Conservation (phyloP, 2,888 invertebrate species). For the Gortyna flavago region DNA sequence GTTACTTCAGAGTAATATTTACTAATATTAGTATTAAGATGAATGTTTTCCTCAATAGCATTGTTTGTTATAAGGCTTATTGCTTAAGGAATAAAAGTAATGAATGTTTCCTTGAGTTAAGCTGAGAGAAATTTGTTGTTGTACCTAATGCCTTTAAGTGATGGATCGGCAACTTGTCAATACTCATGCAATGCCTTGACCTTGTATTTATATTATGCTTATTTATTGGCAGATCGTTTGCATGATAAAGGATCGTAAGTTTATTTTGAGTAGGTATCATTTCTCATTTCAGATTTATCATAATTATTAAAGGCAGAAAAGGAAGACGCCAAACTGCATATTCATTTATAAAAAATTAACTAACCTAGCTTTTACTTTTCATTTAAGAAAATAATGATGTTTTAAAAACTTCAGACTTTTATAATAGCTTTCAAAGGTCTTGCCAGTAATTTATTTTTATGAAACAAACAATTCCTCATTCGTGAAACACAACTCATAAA, state of each 20-base stretch:
- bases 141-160: conserved; percentile 36
- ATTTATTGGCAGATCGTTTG: conserved; percentile 43
- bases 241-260: conserved; percentile 45
- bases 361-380: neutral
- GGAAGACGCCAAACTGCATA: neutral
- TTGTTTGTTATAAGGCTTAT: conserved; percentile 25
- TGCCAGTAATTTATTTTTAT: neutral
- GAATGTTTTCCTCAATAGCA: conserved; percentile 35
- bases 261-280: conserved; percentile 30
- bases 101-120: conserved; percentile 20
- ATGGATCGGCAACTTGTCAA: conserved; percentile 40
- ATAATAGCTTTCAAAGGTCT: neutral
- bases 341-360: neutral
- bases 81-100: conserved; percentile 16
- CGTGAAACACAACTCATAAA: neutral
- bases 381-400: neutral
- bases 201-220: conserved; percentile 43
- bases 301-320: conserved; percentile 13
- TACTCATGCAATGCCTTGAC: conserved; percentile 43
- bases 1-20: conserved; percentile 47
- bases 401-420: neutral
- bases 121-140: conserved; percentile 28
- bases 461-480: neutral
- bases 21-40: conserved; percentile 45
- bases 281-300: conserved; percentile 40